phyloP scores from a whole-genome alignment of 2,797 vertebrate genomes.

The Characodon lateralis region DNA sequence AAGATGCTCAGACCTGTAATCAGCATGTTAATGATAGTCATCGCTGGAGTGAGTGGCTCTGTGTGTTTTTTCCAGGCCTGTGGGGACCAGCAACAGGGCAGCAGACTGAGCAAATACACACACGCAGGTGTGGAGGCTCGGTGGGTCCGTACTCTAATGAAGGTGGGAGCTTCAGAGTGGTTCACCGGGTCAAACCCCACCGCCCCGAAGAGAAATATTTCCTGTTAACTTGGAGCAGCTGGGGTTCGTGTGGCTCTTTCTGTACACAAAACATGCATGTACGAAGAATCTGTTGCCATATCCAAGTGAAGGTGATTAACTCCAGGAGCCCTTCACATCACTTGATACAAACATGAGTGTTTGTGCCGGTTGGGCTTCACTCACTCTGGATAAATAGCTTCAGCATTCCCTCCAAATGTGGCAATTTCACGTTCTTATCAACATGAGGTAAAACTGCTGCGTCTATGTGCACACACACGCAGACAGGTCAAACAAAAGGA shows the following conservation, averaged over 20 bases:
- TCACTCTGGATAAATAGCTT: constrained; percentile 48
- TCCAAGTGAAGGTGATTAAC: constrained; percentile 22
- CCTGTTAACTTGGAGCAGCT: constrained; percentile 26
- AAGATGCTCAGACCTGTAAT: constrained; percentile 76
- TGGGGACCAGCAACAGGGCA: constrained; percentile 48
- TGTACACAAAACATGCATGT: background rate
- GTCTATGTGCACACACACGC: background rate
- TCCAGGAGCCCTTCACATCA: constrained; percentile 9
- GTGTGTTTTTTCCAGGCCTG: constrained; percentile 66
- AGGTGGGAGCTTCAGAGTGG: constrained; percentile 23
- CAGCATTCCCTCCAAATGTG: constrained; percentile 43
- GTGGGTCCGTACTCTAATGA: constrained; percentile 43
- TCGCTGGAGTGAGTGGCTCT: constrained; percentile 58
- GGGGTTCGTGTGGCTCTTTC: constrained; percentile 10
- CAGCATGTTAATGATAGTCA: constrained; percentile 81
- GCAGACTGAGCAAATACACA: constrained; percentile 26
- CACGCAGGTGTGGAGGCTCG: background rate
- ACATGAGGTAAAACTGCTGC: constrained; percentile 17
- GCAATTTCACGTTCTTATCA: constrained; percentile 55
- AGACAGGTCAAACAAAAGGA: constrained; percentile 18
- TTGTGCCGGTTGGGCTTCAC: constrained; percentile 26
- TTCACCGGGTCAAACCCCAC: background rate
- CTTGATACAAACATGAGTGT: constrained; percentile 3
- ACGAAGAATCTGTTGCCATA: background rate
- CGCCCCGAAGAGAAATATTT: constrained; percentile 4